Base-by-base conservation (phyloP, 2,113 vertebrate species). In the Semicossyphus pulcher region DNA sequence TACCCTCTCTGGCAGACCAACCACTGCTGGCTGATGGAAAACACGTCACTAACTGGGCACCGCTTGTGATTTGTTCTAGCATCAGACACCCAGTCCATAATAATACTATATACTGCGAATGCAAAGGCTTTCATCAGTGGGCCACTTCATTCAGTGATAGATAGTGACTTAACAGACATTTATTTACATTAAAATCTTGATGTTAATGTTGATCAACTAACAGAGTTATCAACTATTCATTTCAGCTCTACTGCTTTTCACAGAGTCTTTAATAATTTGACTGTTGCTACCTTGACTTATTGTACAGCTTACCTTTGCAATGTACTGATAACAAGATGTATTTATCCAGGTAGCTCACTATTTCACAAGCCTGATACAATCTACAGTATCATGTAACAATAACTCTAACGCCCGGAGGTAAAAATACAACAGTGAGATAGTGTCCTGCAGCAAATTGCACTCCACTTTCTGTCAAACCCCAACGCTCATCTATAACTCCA, bases 311-410 rank as follows among this genome's bases (percentile, higher is more conserved):
- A 39, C 28, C 18, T 4, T 61, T 61, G 14, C 1, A 21, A 5
- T 20, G 8, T 10, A 21, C 36, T 14, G 12, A n/a, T n/a, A n/a
- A 60, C 0, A 26, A 1, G 14, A 21, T 59, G 52, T 57, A 31
- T 5, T 62, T 34, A 49, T 47, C 23, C n/a, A n/a, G n/a, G n/a
- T n/a, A n/a, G n/a, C n/a, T n/a, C n/a, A n/a, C n/a, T n/a, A n/a
- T n/a, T n/a, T n/a, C n/a, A n/a, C n/a, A 36, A 53, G 15, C 26
- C 31, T 29, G 1, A 73, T 71, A 71, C 32, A 16, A 72, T 54
- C 34, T 44, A 45, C 37, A 48, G 47, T 14, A 54, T 76, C 16
- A 41, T 71, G 31, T 77, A 62, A 80, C 28, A 71, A 32, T 51
- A 68, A 56, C 37, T 26, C 2, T n/a, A 75, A 16, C 7, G n/a